Evolutionary conservation across 1,140 invertebrate genomes (phyloP).

Genomic region (Marisa cornuarietis): DNA sequence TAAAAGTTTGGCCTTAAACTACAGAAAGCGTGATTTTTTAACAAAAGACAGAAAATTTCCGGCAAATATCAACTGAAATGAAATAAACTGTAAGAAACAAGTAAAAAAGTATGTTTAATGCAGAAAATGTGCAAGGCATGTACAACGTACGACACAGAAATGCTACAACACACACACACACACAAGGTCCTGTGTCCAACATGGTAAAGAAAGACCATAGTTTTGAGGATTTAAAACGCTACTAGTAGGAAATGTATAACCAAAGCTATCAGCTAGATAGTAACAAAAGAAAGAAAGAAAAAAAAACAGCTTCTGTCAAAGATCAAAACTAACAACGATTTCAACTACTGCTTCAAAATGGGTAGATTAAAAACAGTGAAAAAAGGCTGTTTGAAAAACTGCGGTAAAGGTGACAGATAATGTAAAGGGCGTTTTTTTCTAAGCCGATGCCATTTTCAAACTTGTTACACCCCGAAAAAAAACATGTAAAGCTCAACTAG

Average conservation of each 20-base stretch:
- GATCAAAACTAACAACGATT: too few relatives aligned
- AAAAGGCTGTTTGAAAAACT: too few relatives aligned
- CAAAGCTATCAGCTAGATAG: background rate
- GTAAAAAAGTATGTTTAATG: background rate
- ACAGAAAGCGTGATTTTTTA: too few relatives aligned
- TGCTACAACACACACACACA: background rate
- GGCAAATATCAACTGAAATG: background rate
- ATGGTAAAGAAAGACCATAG: background rate
- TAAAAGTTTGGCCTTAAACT: too few relatives aligned
- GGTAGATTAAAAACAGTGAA: too few relatives aligned
- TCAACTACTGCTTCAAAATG: too few relatives aligned
- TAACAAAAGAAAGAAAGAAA: background rate
- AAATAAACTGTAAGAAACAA: background rate
- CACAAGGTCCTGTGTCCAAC: background rate
- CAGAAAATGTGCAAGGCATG: background rate
- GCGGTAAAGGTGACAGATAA: too few relatives aligned
- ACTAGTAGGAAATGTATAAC: background rate
- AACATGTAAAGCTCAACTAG: too few relatives aligned
- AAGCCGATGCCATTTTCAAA: too few relatives aligned
- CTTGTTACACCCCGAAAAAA: too few relatives aligned
- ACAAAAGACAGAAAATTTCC: background rate
- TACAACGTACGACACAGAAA: background rate
- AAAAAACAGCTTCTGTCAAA: background rate
- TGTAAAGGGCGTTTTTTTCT: too few relatives aligned
- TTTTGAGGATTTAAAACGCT: background rate